Base-by-base conservation (phyloP, 2,797 vertebrate genomes). In the Malacoctenus gilli region DNA sequence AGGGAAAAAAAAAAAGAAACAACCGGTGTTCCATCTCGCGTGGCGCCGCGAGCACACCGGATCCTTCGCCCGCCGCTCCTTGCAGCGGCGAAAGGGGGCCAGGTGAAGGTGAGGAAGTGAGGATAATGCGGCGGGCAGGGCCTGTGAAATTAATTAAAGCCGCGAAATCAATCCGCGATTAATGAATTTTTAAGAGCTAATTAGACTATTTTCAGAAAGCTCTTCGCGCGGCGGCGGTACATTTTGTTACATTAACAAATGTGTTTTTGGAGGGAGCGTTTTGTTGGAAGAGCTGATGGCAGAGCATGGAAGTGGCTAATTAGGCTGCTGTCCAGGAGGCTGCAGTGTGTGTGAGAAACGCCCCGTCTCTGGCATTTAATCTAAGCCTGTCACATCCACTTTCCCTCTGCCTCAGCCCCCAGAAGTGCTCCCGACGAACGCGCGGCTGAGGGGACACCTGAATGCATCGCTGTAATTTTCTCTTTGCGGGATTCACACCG, bases 331-430 rank as follows among this genome's bases (percentile, higher is more conserved):
- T 91, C 90, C 88, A 84, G 81, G 79, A 89, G 74, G 85, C 87
- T 90, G 83, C 70, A 76, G 84, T 54, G 85, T 91, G 80, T 88
- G 77, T 83, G 85, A 86, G 87, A 89, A 85, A 87, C 72, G 61
- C 88, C 83, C 82, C 36, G 34, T 83, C 80, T 72, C 81, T 90
- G 89, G 89, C 90, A 89, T 90, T 89, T 91, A 89, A 91, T 91
- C 89, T 89, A 77, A 87, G 83, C 76, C 84, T 89, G 91, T 90
- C 90, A 91, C 83, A 87, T 91, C 82, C 85, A 87, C 87, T 91
- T 89, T 90, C 77, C 83, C 75, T 88, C 53, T 77, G 72, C 77
- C 74, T 84, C 75, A 78, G 71, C 69, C 78, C 72, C 66, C 37
- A 73, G 82, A 86, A 80, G 80, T 73, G 53, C 78, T 85, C 62